A percentile compares a stretch with the other conserved stretches of the same genome.
These are phyloP conservation scores for Sciurus vulgaris DNA, from an alignment of 2,797 vertebrate genomes.

Conservation along the genomic window DNA sequence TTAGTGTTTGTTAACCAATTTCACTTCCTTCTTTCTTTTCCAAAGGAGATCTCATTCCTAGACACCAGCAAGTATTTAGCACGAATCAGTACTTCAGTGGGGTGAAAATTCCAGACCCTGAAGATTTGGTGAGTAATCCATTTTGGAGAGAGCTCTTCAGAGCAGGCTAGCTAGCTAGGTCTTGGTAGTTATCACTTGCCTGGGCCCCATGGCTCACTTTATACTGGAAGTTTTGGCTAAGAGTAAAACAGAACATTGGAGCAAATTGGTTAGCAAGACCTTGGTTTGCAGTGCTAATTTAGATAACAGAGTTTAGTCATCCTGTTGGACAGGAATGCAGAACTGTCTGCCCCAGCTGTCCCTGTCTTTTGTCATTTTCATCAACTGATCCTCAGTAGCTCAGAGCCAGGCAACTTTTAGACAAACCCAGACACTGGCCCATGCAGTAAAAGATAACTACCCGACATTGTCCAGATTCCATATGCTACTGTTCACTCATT, in stretches of 20 bases:
- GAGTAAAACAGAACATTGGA: not conserved
- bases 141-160: not conserved
- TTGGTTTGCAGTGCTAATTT: not conserved
- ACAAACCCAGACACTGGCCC: not conserved
- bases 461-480: not conserved
- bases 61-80: conserved; percentile 98
- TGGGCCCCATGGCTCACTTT: not conserved
- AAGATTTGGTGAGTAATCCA: conserved; percentile 92
- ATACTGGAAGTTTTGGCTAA: not conserved
- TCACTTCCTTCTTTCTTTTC: conserved; percentile 17
- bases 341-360: not conserved
- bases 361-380: not conserved
- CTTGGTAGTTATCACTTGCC: not conserved
- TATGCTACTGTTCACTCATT: not conserved
- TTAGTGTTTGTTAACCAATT: not conserved
- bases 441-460: not conserved
- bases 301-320: not conserved
- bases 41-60: conserved; percentile 95
- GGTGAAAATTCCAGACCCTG: conserved; percentile 95
- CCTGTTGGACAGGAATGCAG: not conserved
- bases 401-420: not conserved
- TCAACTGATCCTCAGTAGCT: not conserved
- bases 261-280: not conserved
- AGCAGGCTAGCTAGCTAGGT: not conserved
- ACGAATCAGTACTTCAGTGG: conserved; percentile 98